phyloP scores from a whole-genome alignment of 1,140 invertebrate species.

The Drosophila lowei region DNA sequence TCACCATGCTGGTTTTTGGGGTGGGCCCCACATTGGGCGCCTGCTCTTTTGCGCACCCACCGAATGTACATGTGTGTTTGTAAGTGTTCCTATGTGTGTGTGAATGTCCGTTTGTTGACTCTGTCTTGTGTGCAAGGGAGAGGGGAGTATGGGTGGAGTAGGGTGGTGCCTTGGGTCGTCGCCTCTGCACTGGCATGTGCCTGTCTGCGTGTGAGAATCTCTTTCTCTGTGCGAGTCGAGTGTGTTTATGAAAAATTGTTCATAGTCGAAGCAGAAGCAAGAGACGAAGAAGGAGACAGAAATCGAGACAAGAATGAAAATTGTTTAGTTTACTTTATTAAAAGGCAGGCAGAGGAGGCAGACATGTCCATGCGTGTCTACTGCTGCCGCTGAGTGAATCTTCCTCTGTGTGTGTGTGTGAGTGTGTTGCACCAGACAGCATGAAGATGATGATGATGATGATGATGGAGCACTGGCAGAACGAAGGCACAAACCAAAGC shows the following conservation, averaged over 20 bases:
- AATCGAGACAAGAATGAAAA: constrained; percentile 81
- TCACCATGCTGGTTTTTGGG: constrained; percentile 19
- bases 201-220: constrained; percentile 15
- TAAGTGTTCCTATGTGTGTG: constrained; percentile 37
- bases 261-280: constrained; percentile 56
- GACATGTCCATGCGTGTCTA: constrained; percentile 53
- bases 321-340: constrained; percentile 82
- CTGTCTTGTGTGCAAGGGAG: constrained; percentile 53
- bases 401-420: constrained; percentile 15
- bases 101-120: constrained; percentile 75
- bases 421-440: constrained; percentile 45
- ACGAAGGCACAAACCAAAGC: constrained; percentile 53
- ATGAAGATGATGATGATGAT: constrained; percentile 65
- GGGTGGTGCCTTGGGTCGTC: constrained; percentile 51
- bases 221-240: constrained; percentile 16
- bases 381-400: constrained; percentile 2
- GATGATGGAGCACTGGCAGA: constrained; percentile 45
- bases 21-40: constrained; percentile 61
- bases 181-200: constrained; percentile 51
- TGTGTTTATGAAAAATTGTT: constrained; percentile 44
- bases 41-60: constrained; percentile 49
- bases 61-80: constrained; percentile 48
- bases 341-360: constrained; percentile 59
- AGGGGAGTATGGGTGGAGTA: constrained; percentile 23
- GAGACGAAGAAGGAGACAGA: constrained; percentile 61